Evolutionary conservation across 2,797 vertebrate species (phyloP), one percentile per base, ranked within the genome.

Genomic region (Rallus crepitans): DNA sequence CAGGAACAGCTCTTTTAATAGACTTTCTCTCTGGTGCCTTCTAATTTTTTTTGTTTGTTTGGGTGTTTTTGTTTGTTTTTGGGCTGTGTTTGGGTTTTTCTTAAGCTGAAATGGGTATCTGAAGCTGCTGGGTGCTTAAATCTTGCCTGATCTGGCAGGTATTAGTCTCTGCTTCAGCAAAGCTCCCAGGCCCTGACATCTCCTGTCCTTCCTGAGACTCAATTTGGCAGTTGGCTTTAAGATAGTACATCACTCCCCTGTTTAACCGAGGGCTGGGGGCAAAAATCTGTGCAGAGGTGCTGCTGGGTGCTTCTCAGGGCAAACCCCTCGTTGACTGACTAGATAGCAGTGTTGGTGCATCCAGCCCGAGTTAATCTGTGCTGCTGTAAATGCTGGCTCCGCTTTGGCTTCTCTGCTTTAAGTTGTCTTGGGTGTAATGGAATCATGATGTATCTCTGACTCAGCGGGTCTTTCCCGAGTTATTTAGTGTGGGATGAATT

Each of bases 171-270:
- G 37, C 47, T 71, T 66, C 56, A 60, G 7, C 20, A 60, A 57
- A 73, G 9, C 60, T 89, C 45, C 35, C 28, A 39, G 28, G 31
- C 42, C 7, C 25, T 35, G 68, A 0, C 24, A 15, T 20, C 12
- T 52, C 3, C n/a, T 57, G 5, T 70, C 17, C 16, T 68, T 55
- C 8, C 0, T 2, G 11, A 89, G 15, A 6, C 5, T 40, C 1
- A 0, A 11, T 47, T 72, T 59, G 30, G 30, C 47, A n/a, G 21
- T 50, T 69, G 66, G 21, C 15, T 52, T 70, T 66, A 45, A 39
- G 9, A 28, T 7, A 33, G 11, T 12, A 1, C 6, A 3, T 12
- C 0, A 3, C 11, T 9, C 7, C 3, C 4, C 31, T 42, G 17
- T 64, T 35, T 3, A 42, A 40, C 15, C 5, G 16, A 39, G 28